Percentiles rank a stretch among this genome's conserved stretches.
These are phyloP conservation scores for Ichneumoninae sp. DNA, from an alignment of 2,888 invertebrate genomes.

Conservation along the genomic window DNA sequence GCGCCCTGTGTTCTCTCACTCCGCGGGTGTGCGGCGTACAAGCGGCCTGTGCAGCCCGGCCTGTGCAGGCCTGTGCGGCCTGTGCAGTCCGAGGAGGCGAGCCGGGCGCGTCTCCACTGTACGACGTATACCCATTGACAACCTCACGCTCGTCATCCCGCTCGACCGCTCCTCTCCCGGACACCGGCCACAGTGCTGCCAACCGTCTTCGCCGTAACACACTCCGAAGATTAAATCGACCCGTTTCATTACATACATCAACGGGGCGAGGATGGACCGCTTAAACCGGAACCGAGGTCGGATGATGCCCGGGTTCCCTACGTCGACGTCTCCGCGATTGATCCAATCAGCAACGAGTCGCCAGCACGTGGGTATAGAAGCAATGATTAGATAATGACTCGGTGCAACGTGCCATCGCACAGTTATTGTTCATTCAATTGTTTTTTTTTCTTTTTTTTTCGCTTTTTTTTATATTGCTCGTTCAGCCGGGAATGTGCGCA, in stretches of 20 bases:
- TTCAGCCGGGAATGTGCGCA: not conserved
- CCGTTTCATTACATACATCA: slow-evolving; percentile 34
- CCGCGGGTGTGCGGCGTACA: not conserved
- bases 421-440: slow-evolving; percentile 46
- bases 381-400: slow-evolving; percentile 56
- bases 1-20: slow-evolving; percentile 4
- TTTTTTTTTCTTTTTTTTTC: not conserved
- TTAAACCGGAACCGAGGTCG: slow-evolving; percentile 44
- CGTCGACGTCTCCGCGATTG: slow-evolving; percentile 43
- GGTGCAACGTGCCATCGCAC: slow-evolving; percentile 20
- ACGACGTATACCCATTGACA: slow-evolving; percentile 71
- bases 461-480: slow-evolving; percentile 18
- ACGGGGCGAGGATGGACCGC: slow-evolving; percentile 1
- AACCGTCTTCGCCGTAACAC: slow-evolving; percentile 42
- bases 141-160: slow-evolving; percentile 47
- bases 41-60: not conserved
- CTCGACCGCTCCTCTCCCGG: not conserved
- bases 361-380: slow-evolving; percentile 38
- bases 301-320: slow-evolving; percentile 55
- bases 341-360: slow-evolving; percentile 46
- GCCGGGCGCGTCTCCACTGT: slow-evolving; percentile 58
- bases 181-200: not conserved
- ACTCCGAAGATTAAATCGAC: slow-evolving; percentile 59
- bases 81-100: not conserved
- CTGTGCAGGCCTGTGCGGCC: not conserved